phyloP scores from a whole-genome alignment of 2,888 invertebrate species.

The Pseudanteris insignis region DNA sequence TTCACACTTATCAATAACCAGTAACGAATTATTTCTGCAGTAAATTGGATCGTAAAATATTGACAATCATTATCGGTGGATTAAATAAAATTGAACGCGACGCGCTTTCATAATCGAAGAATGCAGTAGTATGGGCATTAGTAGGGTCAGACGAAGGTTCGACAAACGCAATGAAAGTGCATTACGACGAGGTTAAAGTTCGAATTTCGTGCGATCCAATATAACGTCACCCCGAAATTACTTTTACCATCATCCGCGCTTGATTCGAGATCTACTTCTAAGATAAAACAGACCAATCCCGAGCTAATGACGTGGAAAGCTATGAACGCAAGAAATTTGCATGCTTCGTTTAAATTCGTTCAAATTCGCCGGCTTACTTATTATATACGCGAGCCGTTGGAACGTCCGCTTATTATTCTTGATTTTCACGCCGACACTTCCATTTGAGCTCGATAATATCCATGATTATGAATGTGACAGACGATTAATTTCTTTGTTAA shows the following conservation, averaged over 20 bases:
- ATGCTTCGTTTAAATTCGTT: constrained; percentile 46
- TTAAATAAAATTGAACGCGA: no score
- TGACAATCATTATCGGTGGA: no score
- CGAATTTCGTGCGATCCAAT: constrained; percentile 28
- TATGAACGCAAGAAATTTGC: constrained; percentile 47
- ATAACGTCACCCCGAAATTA: constrained; percentile 42
- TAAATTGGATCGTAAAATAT: no score
- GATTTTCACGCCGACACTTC: constrained; percentile 25
- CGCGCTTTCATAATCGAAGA: no score
- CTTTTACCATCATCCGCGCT: constrained; percentile 44
- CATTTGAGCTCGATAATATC: constrained; percentile 26
- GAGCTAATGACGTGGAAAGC: constrained; percentile 47
- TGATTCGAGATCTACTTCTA: constrained; percentile 45
- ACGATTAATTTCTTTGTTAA: constrained; percentile 33
- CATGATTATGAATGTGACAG: constrained; percentile 17
- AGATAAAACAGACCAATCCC: constrained; percentile 46
- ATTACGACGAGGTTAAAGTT: no score
- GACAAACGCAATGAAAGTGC: no score
- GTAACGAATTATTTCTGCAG: no score
- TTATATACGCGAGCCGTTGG: constrained; percentile 25
- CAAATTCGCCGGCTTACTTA: constrained; percentile 35
- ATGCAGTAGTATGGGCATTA: no score
- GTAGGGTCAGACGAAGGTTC: no score
- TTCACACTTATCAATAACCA: no score
- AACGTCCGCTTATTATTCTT: constrained; percentile 25